Evolutionary conservation across 2,113 vertebrate species (phyloP), one percentile per base, ranked within the genome.

Genomic region (Phaethornis superciliosus): DNA sequence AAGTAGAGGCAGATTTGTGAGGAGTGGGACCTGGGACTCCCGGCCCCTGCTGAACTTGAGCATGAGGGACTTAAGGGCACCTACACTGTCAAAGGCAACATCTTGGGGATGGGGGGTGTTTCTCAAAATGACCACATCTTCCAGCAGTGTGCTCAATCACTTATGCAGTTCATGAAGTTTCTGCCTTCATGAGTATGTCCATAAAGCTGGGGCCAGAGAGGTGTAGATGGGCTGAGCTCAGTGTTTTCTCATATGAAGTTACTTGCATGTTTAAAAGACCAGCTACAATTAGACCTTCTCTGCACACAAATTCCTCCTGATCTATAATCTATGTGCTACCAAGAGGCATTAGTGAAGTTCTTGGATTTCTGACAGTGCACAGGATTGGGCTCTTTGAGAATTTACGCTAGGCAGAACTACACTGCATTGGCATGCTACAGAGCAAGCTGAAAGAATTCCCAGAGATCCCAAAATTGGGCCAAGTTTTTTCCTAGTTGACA

Each of bases 401-500:
- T 58, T 90, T 63, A 64, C 72, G 33, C 80, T 58, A 77, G 47
- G 67, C 69, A 76, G 77, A 78, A 70, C 33, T 15, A 14, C 28
- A 7, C 17, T 49, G 55, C 56, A 49, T 86, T 88, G 85, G 54
- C 88, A 71, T 84, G 77, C 71, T 52, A 12, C 79, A 86, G 79
- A 88, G 80, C 42, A 60, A 83, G 72, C 52, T 52, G 49, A 81
- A 68, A 83, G 85, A 93, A 93, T 88, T 95, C 89, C 93, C 90
- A 88, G 88, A 0, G 7, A 94, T 95, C 88, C 95, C 67, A 88
- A 85, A 78, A 71, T 89, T 91, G 82, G 82, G 63, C 76, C 54
- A 68, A 69, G 49, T 91, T 94, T 81, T 81, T 75, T 91, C 88
- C 81, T 95, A 35, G 83, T 15, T 95, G 92, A 93, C 93, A 95